These are phyloP conservation scores for Chromobotia macracanthus DNA, from an alignment of 2,797 vertebrate species.

Conservation along the genomic window DNA sequence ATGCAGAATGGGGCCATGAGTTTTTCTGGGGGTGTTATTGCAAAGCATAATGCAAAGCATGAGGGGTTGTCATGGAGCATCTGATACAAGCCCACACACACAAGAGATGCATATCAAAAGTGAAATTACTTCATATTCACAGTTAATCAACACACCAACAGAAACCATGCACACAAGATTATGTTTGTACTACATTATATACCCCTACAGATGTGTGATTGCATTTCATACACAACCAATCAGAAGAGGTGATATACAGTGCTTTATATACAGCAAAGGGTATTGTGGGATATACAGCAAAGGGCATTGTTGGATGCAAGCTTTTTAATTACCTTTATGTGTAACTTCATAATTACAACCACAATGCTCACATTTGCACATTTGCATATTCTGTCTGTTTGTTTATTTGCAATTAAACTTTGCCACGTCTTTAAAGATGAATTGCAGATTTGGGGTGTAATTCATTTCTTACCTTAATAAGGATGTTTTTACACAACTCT, in stretches of 20 bases:
- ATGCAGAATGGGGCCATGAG: constrained; percentile 67
- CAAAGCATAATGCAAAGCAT: constrained; percentile 60
- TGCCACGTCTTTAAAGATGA: constrained; percentile 28
- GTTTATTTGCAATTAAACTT: constrained; percentile 47
- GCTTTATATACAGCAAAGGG: not conserved
- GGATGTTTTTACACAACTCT: constrained; percentile 11
- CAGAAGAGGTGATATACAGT: not conserved
- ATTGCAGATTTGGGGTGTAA: constrained; percentile 25
- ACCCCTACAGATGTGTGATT: not conserved
- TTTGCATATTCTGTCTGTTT: constrained; percentile 44
- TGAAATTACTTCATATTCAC: constrained; percentile 12
- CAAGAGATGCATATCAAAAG: constrained; percentile 35
- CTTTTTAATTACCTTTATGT: constrained; percentile 52
- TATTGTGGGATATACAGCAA: constrained; percentile 5
- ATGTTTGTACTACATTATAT: not conserved
- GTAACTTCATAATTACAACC: constrained; percentile 46
- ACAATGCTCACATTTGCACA: constrained; percentile 24
- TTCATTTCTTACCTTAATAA: constrained; percentile 13
- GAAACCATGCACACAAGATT: not conserved
- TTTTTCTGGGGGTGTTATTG: constrained; percentile 69
- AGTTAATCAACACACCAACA: constrained; percentile 21
- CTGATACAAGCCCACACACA: constrained; percentile 66
- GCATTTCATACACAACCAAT: constrained; percentile 25
- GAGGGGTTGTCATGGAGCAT: constrained; percentile 76
- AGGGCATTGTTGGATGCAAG: constrained; percentile 14